Percentiles rank a stretch among this genome's conserved stretches.
phyloP scores from a whole-genome alignment of 2,797 vertebrate species.

The Okamejei kenojei region DNA sequence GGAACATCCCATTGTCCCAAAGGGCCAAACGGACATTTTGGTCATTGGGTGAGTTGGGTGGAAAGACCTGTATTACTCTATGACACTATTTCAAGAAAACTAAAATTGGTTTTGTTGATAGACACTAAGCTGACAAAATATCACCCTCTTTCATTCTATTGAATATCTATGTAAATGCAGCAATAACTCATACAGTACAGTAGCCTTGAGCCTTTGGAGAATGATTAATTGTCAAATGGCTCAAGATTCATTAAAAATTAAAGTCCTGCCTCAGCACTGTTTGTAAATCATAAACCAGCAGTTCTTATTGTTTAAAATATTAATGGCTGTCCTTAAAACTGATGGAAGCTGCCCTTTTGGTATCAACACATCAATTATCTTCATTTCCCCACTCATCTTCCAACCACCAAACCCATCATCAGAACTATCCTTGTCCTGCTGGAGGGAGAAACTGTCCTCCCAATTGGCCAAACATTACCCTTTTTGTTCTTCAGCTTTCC shows the following conservation, averaged over 20 bases:
- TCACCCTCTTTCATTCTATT: background rate
- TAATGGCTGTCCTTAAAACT: slow-evolving; percentile 48
- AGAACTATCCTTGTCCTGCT: background rate
- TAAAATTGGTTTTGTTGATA: slow-evolving; percentile 8
- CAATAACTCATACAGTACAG: slow-evolving; percentile 48
- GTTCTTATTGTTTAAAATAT: slow-evolving; percentile 54
- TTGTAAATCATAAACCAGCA: slow-evolving; percentile 43
- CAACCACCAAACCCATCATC: background rate
- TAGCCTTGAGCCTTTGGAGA: slow-evolving; percentile 52
- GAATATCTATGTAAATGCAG: slow-evolving; percentile 39
- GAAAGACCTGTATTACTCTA: too few species aligned
- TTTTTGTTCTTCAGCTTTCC: background rate
- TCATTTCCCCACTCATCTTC: background rate
- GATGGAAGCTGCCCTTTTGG: slow-evolving; percentile 40
- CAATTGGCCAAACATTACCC: background rate
- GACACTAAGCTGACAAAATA: background rate
- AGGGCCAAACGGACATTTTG: too few species aligned
- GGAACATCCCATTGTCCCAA: too few species aligned
- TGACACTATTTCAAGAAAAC: background rate
- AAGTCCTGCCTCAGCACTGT: slow-evolving; percentile 52
- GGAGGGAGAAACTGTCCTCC: background rate
- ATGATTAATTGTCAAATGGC: slow-evolving; percentile 58
- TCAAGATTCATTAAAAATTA: slow-evolving; percentile 66
- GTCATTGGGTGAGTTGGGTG: too few species aligned
- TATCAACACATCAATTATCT: background rate